These are phyloP conservation scores for Cottoperca gobio DNA, from an alignment of 2,797 vertebrate genomes.

Conservation along the genomic window DNA sequence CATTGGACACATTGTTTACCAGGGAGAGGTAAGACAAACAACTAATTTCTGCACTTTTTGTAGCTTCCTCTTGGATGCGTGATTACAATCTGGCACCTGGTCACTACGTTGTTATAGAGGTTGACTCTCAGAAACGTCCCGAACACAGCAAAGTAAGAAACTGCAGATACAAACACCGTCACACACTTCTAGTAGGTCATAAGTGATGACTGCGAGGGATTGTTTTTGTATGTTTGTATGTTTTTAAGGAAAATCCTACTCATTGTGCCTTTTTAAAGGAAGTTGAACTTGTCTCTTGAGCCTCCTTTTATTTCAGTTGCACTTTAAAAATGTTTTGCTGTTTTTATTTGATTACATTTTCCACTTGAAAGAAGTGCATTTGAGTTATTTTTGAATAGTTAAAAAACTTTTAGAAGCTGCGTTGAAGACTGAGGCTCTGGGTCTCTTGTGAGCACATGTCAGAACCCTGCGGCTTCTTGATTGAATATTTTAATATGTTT, in stretches of 20 bases:
- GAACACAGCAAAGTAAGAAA: too few species aligned
- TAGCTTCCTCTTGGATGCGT: too few species aligned
- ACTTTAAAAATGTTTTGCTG: not conserved
- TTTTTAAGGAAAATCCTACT: too few species aligned
- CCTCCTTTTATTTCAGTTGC: not conserved
- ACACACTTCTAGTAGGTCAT: too few species aligned
- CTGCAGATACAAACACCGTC: too few species aligned
- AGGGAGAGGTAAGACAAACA: conserved; percentile 86
- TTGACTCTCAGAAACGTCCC: rapidly evolving
- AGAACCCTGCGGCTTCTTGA: conserved; percentile 11
- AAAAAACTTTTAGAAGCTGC: not conserved
- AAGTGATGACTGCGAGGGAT: too few species aligned
- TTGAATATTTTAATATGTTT: conserved; percentile 8
- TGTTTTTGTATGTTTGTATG: too few species aligned
- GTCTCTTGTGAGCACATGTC: conserved; percentile 18
- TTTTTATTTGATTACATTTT: not conserved
- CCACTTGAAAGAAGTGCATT: not conserved
- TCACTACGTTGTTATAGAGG: too few species aligned
- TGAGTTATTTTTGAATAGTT: conserved; percentile 3
- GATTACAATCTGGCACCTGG: too few species aligned
- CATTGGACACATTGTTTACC: conserved; percentile 86
- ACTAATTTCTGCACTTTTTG: too few species aligned
- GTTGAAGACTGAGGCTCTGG: not conserved
- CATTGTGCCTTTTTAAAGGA: too few species aligned
- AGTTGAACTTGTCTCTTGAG: not conserved